Evolutionary conservation across 1,140 invertebrate species (phyloP).

Genomic region (Hylaeus anthracinus): DNA sequence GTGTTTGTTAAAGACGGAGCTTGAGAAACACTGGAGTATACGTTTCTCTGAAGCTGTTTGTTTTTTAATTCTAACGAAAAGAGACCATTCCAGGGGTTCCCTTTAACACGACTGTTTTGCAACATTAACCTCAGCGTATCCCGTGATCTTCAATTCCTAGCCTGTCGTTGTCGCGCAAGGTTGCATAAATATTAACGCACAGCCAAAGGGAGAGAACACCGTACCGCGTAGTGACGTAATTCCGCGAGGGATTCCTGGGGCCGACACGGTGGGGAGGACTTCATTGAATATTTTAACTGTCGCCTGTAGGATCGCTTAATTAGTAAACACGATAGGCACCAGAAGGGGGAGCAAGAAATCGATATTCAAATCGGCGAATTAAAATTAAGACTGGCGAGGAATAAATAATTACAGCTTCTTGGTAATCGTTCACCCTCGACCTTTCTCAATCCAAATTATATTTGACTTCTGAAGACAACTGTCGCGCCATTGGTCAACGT

Average conservation of each 20-base stretch:
- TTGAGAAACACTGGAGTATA: no score
- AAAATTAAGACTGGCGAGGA: no score
- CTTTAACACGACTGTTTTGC: neutral
- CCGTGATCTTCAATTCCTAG: neutral
- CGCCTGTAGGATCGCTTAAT: slow-evolving; percentile 10
- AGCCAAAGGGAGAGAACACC: neutral
- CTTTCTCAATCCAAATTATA: no score
- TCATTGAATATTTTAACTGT: slow-evolving; percentile 43
- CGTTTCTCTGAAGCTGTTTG: no score
- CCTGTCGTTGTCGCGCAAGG: neutral
- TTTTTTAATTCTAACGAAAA: neutral
- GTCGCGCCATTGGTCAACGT: no score
- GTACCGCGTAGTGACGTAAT: slow-evolving; percentile 3
- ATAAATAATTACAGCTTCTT: no score
- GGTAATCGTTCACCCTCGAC: no score
- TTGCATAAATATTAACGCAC: slow-evolving; percentile 37
- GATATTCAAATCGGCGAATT: slow-evolving; percentile 5
- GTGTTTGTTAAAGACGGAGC: no score
- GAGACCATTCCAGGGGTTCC: no score
- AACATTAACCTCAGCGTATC: neutral
- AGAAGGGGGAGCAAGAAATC: neutral
- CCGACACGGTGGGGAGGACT: neutral
- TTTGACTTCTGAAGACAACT: no score
- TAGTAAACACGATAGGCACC: slow-evolving; percentile 8
- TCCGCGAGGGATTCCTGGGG: neutral